phyloP scores from a whole-genome alignment of 92 coral and sea anemone species.

The Scolanthus callimorphus region DNA sequence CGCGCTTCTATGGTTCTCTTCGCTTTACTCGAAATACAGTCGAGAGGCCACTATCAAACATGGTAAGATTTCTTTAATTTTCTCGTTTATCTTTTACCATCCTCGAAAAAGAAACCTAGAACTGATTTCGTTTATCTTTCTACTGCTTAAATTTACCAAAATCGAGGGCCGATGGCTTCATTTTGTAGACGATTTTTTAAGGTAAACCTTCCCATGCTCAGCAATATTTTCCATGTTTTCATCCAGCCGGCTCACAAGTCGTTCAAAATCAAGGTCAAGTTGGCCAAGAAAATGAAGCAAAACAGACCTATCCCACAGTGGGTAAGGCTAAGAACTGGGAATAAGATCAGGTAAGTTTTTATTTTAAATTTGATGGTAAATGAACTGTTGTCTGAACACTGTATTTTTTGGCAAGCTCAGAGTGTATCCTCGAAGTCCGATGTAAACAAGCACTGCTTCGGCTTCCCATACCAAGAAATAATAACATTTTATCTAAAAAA shows the following conservation, averaged over 20 bases:
- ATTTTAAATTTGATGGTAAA: too few species aligned
- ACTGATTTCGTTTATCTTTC: not conserved
- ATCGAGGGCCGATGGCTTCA: too few species aligned
- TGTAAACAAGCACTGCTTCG: too few species aligned
- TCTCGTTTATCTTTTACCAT: too few species aligned
- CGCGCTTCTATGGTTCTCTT: not conserved
- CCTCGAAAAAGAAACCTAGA: not conserved
- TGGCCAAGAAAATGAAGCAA: slow-evolving; percentile 94
- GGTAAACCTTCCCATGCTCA: too few species aligned
- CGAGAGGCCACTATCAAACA: not conserved
- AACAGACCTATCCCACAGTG: slow-evolving; percentile 98
- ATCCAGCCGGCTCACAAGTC: slow-evolving; percentile 99
- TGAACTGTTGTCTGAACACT: too few species aligned
- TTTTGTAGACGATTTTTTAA: too few species aligned
- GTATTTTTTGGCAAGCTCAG: too few species aligned
- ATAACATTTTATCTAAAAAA: too few species aligned
- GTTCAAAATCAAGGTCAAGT: slow-evolving; percentile 83
- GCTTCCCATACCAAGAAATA: too few species aligned
- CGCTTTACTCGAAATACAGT: not conserved
- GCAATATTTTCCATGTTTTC: too few species aligned
- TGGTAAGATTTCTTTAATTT: not conserved
- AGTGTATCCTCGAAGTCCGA: too few species aligned
- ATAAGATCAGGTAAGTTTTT: slow-evolving; percentile 71
- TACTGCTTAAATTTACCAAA: not conserved
- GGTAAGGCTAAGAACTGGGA: slow-evolving; percentile 97